These are phyloP conservation scores for Sparus aurata DNA, from an alignment of 2,797 vertebrate species.

Conservation along the genomic window DNA sequence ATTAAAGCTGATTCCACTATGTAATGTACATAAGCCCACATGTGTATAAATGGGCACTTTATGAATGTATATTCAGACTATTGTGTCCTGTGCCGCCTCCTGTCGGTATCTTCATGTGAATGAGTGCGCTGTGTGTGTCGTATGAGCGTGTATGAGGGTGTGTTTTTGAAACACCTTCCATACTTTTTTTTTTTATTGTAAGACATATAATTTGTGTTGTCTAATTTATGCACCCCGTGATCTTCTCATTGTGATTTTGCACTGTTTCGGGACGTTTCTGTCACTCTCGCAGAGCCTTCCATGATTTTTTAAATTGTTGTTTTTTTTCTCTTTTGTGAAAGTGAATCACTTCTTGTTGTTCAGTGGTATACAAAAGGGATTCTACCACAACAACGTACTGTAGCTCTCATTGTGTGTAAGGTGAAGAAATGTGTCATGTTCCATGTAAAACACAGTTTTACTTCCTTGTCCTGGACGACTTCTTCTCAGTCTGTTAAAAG, in stretches of 20 bases:
- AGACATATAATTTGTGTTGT: neutral
- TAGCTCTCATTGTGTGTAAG: conserved; percentile 8
- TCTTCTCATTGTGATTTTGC: conserved; percentile 51
- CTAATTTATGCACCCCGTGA: neutral
- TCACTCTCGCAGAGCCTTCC: conserved; percentile 30
- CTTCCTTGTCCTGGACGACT: conserved; percentile 18
- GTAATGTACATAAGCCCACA: conserved; percentile 30
- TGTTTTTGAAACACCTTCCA: conserved; percentile 20
- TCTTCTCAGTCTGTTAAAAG: conserved; percentile 36
- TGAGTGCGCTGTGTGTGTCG: conserved; percentile 3
- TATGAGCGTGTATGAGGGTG: neutral
- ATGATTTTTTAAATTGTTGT: conserved; percentile 3
- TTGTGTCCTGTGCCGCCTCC: conserved; percentile 59
- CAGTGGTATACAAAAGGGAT: neutral
- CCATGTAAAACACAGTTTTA: conserved; percentile 23
- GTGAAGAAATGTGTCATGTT: conserved; percentile 13
- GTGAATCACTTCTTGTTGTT: neutral
- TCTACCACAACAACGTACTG: neutral
- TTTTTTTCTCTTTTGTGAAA: neutral
- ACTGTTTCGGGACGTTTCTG: conserved; percentile 30
- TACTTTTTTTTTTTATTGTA: neutral
- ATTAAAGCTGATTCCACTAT: conserved; percentile 1
- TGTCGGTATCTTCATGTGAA: conserved; percentile 16
- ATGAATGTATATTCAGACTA: conserved; percentile 65
- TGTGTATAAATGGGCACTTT: conserved; percentile 34